Evolutionary conservation across 2,888 invertebrate genomes (phyloP), one percentile per base, ranked within the genome.

Genomic region (Elysia crispata): DNA sequence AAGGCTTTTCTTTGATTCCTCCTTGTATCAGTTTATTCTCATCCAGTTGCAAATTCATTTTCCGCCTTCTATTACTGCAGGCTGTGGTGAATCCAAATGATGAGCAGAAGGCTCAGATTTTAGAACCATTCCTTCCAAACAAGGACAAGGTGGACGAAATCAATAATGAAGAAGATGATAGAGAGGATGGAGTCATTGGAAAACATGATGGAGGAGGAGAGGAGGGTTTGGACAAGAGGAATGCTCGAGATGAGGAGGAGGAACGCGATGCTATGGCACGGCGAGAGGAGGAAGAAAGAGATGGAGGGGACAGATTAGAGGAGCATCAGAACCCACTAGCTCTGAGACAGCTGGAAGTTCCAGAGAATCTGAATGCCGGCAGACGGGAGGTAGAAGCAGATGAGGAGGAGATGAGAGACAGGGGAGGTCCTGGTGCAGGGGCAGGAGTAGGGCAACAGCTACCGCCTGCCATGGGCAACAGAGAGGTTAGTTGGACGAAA

Each of bases 401-500:
- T 23, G 30, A 15, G 64, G 23, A 64, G 64, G 30, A 28, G 20
- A 23, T 30, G 41, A 3, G 41, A 11, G 41, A 41, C 41, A 3
- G 41, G 41, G 41, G 41, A 41, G 41, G 41, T 3, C 41, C 41
- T 3, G 41, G 41, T 11, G 41, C 41, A 11, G 41, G 41, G 41
- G 41, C 41, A 11, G 41, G 41, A 3, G 41, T 41, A 3, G 41
- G 41, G 41, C 41, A 41, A 11, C 41, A 41, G 41, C 11, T 41
- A 11, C 41, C 41, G 5, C 41, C 41, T 3, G 41, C 41, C 5
- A 41, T 41, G 5, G 41, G 70, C 20, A 57, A 31, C 60, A 72
- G 64, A 30, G 50, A 64, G 72, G 30, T 50, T 30, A 25, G 66
- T 28, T 54, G 49, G 31, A 41, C 64, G 31, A 66, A n/a, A 64